Conservation (phyloP, 2,888 invertebrate genomes). For the Folsomia candida region DNA sequence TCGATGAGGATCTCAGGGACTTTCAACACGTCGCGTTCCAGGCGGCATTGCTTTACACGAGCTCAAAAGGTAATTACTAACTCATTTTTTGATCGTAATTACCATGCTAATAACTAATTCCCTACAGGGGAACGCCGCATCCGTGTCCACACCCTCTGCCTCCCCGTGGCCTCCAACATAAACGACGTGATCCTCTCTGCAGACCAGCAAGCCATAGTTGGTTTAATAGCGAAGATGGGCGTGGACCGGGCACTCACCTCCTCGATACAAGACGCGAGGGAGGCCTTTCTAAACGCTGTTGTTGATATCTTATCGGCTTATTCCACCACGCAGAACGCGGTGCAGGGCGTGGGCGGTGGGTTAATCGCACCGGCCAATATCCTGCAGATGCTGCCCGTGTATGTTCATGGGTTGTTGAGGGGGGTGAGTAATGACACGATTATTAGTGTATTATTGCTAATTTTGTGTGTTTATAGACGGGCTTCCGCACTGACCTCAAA, state of each 20-base stretch:
- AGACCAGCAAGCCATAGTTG: conserved; percentile 90
- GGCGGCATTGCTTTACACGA: conserved; percentile 94
- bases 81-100: not conserved
- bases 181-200: conserved; percentile 84
- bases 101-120: conserved; percentile 53
- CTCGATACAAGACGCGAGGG: conserved; percentile 86
- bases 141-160: conserved; percentile 92
- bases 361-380: conserved; percentile 70
- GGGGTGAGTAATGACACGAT: conserved; percentile 68
- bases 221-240: conserved; percentile 93
- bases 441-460: too few species aligned
- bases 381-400: conserved; percentile 80
- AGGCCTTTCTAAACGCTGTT: conserved; percentile 92
- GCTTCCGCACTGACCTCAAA: conserved; percentile 83
- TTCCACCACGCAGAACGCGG: conserved; percentile 61
- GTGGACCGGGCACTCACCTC: conserved; percentile 85
- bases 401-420: conserved; percentile 84
- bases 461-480: conserved; percentile 61
- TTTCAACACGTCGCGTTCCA: conserved; percentile 91
- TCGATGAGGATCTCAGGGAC: conserved; percentile 86
- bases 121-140: conserved; percentile 83
- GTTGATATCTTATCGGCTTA: conserved; percentile 82
- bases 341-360: conserved; percentile 58
- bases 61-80: conserved; percentile 68
- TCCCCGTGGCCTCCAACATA: conserved; percentile 82